Evolutionary conservation across 2,888 invertebrate species (phyloP), one percentile per base, ranked within the genome.

Genomic region (Pterostichus madidus): DNA sequence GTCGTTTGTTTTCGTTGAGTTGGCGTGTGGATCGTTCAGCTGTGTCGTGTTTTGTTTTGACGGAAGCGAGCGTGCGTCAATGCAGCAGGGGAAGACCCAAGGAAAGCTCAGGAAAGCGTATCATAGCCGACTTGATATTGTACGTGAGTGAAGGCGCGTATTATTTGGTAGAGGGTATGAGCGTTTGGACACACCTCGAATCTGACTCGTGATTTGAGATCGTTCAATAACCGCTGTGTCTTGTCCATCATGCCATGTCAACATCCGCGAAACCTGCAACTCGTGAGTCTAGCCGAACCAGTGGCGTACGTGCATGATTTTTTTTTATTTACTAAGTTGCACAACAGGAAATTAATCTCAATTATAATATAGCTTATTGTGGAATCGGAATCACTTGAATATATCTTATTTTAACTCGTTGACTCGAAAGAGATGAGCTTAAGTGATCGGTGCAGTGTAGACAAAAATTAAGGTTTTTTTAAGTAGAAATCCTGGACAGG

Each of bases 181-280:
- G n/a, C 5, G 8, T 56, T 56, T 5, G 56, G 5, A 56, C 24
- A 56, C 56, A 56, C 49, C 49, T 49, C 13, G 11, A 24, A 49
- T 49, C 8, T 39, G 39, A 39, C 39, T 39, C 3, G 8, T 39
- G 39, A 39, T 49, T 49, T 49, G 5, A 49, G 49, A 56, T 56
- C 56, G 56, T 56, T 56, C 56, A 56, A 56, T 56, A 56, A 56
- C 56, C 56, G 56, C 56, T 17, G 17, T 13, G 2, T 39, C 15
- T 17, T 56, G 56, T 56, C 7, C 13, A 56, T 56, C 56, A 56
- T 56, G 56, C 2, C 24, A 56, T 77, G 77, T 77, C 77, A 77
- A 77, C 39, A 77, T 56, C 77, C 77, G 77, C 77, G 56, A 35
- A 56, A 52, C 53, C 35, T 44, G 13, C 53, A 39, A 39, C 39